These are phyloP conservation scores for Marmota flaviventris DNA, from an alignment of 2,113 vertebrate genomes.

Conservation along the genomic window DNA sequence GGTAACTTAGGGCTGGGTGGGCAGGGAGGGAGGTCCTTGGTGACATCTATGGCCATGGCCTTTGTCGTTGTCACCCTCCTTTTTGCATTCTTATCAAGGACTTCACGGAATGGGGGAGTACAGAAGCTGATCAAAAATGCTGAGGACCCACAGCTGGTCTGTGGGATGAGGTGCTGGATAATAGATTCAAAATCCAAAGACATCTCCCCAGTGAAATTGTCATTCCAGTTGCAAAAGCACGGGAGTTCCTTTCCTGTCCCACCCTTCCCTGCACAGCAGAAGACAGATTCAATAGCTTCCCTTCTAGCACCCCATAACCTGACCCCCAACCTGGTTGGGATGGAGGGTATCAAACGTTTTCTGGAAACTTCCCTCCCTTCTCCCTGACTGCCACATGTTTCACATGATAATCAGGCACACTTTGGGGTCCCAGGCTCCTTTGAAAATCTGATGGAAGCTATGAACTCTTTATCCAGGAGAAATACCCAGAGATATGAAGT, in stretches of 20 bases:
- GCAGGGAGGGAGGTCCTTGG: neutral
- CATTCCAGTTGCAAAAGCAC: neutral
- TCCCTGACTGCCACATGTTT: neutral
- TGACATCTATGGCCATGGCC: neutral
- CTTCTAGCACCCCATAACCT: neutral
- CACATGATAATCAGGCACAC: neutral
- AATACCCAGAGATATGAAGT: neutral
- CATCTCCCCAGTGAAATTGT: neutral
- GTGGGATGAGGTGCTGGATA: neutral
- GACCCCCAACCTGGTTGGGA: neutral
- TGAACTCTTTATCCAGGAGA: neutral
- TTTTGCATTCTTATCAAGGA: neutral
- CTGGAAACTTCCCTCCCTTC: neutral
- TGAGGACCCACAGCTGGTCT: neutral
- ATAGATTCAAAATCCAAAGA: neutral
- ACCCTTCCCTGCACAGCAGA: neutral
- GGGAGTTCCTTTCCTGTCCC: accelerated
- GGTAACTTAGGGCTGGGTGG: neutral
- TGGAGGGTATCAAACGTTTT: neutral
- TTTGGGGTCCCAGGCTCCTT: neutral
- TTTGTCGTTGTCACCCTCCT: neutral
- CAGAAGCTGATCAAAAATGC: neutral
- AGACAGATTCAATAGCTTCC: neutral
- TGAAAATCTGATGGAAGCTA: neutral
- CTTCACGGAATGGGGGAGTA: neutral